Base-by-base conservation (phyloP, 92 coral and sea anemone species). In the Porites lobata region DNA sequence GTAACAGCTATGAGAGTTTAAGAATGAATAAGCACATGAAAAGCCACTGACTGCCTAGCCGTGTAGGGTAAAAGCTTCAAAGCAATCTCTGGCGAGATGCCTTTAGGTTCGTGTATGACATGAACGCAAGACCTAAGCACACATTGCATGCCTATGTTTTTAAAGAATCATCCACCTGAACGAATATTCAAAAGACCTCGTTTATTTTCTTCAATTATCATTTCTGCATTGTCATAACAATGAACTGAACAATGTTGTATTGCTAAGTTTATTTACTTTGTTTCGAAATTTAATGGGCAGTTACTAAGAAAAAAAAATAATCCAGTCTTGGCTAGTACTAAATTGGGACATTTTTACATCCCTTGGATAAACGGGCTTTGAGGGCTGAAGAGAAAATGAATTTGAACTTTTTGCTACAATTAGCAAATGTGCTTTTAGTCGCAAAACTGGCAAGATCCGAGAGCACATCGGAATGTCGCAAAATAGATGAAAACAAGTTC, bases 381-480 rank as follows among this genome's bases (percentile, higher is more conserved):
- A 73, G 12, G 26, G 32, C 51, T 56, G 15, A 56, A 10, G 5
- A 10, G 61, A 56, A 56, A 14, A 56, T 81, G 86, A 26, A 29
- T 68, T 18, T 69, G 54, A 69, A 51, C 32, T 54, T 69, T 15
- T 13, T 57, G 32, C 54, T 57, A 1, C 29, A 9, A 38, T 53
- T 81, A 24, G 26, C 68, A 8, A 43, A 56, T 62, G 57, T 69
- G 2, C 8, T 69, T 4, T 29, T 24, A 3, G 65, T 81, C 29
- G 70, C 58, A 29, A 10, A 69, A 14, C 66, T 81, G 67, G n/a
- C 68, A 53, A 2, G 20, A 32, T 54, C 86, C 10, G 29, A 47
- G 32, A 63, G 56, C 12, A 15, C 20, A n/a, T n/a, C 79, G 77
- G 50, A 83, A 19, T 81, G 86, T 69, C 29, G 32, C 63, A 0